These are phyloP conservation scores for Hycleus phaleratus DNA, from an alignment of 1,140 invertebrate genomes.

Conservation along the genomic window DNA sequence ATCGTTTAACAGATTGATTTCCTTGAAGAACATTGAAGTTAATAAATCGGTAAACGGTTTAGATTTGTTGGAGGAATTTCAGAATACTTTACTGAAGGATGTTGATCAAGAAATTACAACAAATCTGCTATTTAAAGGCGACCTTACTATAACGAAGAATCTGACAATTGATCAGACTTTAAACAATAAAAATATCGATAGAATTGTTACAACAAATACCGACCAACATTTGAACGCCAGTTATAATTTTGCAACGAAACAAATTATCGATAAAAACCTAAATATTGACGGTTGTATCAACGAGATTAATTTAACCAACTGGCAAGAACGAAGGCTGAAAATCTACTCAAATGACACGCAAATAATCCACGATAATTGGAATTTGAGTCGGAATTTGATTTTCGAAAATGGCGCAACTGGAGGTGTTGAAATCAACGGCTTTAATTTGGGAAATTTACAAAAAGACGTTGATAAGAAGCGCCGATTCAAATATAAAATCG, in stretches of 20 bases:
- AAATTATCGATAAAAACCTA: constrained; percentile 21
- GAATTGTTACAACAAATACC: constrained; percentile 34
- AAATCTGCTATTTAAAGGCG: constrained; percentile 19
- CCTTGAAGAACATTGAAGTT: constrained; percentile 25
- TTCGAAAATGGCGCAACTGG: constrained; percentile 34
- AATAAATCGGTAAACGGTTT: constrained; percentile 28
- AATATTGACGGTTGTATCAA: constrained; percentile 29
- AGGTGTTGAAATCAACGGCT: constrained; percentile 31
- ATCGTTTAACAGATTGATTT: constrained; percentile 8
- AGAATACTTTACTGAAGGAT: constrained; percentile 32
- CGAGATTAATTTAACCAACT: constrained; percentile 31
- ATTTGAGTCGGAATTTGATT: constrained; percentile 31
- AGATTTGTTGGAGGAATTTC: constrained; percentile 25
- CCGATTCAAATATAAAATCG: constrained; percentile 20
- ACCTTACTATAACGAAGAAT: constrained; percentile 35
- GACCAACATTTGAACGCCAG: constrained; percentile 31
- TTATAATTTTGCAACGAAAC: constrained; percentile 29
- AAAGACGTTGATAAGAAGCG: constrained; percentile 23
- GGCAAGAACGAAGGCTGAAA: constrained; percentile 33
- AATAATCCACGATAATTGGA: constrained; percentile 36
- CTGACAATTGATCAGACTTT: constrained; percentile 33
- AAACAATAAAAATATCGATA: constrained; percentile 32
- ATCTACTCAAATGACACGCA: constrained; percentile 23
- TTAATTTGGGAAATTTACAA: constrained; percentile 30
- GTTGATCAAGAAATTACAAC: background rate